phyloP scores from a whole-genome alignment of 2,888 invertebrate genomes.

The Dryococelus australis region DNA sequence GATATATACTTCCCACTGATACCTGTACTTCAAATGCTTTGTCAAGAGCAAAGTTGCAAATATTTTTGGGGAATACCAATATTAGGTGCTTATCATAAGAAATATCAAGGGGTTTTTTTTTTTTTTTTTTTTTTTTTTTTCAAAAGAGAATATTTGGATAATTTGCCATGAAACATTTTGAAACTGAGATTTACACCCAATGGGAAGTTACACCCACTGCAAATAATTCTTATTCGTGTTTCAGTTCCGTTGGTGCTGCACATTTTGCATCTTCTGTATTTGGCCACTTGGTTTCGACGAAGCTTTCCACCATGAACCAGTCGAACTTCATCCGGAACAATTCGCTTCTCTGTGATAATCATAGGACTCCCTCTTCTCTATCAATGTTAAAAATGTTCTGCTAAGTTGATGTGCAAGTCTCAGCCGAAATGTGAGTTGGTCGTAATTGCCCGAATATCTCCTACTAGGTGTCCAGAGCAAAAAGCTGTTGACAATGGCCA shows the following conservation, averaged over 20 bases:
- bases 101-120: too few relatives aligned
- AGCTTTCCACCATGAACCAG: constrained; percentile 32
- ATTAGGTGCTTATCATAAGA: too few relatives aligned
- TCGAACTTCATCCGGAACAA: constrained; percentile 34
- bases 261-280: constrained; percentile 8
- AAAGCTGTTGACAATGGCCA: constrained; percentile 36
- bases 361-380: background rate
- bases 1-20: too few relatives aligned
- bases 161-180: constrained; percentile 33
- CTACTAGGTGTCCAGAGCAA: constrained; percentile 29
- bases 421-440: constrained; percentile 28
- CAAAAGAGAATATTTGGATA: background rate
- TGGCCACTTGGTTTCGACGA: background rate
- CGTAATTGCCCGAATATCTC: constrained; percentile 18
- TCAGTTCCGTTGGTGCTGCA: constrained; percentile 29
- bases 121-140: too few relatives aligned
- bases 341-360: constrained; percentile 20
- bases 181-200: constrained; percentile 29
- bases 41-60: too few relatives aligned
- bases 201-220: constrained; percentile 33
- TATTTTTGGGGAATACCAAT: too few relatives aligned
- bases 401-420: constrained; percentile 30
- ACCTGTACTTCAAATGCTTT: too few relatives aligned
- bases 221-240: constrained; percentile 26
- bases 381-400: constrained; percentile 9